Percentiles rank a stretch among this genome's conserved stretches.
Conservation (phyloP, 2,113 vertebrate species). For the Phrynocephalus versicolor region DNA sequence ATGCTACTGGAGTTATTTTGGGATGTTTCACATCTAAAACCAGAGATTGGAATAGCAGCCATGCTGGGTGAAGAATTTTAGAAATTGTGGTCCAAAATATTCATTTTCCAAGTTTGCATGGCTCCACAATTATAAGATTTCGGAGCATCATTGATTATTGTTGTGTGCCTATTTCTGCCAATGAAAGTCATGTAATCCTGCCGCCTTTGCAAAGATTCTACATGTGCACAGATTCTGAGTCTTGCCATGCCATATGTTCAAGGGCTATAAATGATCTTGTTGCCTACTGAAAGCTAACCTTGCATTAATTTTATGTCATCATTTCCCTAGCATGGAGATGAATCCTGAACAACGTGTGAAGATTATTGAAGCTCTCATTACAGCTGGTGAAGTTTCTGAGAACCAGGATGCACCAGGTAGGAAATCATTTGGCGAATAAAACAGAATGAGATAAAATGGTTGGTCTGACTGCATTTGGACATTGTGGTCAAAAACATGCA, state of each 20-base stretch:
- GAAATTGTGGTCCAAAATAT: too few species aligned
- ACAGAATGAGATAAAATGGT: neutral
- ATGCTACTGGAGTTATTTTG: neutral
- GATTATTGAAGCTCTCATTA: slow-evolving; percentile 80
- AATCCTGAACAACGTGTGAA: slow-evolving; percentile 76
- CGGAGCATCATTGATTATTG: neutral
- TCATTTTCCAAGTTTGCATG: neutral
- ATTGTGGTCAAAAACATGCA: neutral
- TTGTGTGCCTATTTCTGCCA: neutral
- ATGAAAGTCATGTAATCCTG: neutral
- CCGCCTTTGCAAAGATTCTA: neutral
- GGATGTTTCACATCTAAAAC: too few species aligned
- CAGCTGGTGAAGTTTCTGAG: slow-evolving; percentile 69
- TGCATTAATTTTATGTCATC: neutral
- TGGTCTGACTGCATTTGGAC: neutral
- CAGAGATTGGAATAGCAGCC: too few species aligned
- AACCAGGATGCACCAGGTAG: slow-evolving; percentile 80
- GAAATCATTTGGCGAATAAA: slow-evolving; percentile 1
- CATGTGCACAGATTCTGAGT: neutral
- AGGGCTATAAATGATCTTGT: neutral
- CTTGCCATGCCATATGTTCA: neutral
- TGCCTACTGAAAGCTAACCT: neutral
- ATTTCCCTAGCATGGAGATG: slow-evolving; percentile 65
- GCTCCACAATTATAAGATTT: neutral
- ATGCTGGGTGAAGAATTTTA: too few species aligned